These are phyloP conservation scores for Meandrusa payeni DNA, from an alignment of 2,888 invertebrate genomes.

Conservation along the genomic window DNA sequence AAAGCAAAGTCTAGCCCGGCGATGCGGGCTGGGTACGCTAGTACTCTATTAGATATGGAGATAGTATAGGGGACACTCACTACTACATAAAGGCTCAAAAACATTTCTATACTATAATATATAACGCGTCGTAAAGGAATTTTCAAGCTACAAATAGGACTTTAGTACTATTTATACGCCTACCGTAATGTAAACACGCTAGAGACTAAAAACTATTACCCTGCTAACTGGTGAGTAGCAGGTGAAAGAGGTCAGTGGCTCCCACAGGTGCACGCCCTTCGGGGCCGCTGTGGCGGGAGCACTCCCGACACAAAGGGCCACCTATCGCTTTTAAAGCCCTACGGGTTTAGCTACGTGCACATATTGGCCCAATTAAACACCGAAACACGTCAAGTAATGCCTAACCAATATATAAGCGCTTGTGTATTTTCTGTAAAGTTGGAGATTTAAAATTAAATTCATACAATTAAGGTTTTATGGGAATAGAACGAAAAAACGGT, in stretches of 20 bases:
- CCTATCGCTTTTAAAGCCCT: slow-evolving; percentile 28
- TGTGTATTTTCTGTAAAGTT: too few species aligned
- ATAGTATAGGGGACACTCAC: too few species aligned
- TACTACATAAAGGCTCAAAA: too few species aligned
- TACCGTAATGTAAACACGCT: slow-evolving; percentile 8
- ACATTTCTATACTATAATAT: too few species aligned
- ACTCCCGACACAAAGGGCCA: slow-evolving; percentile 26
- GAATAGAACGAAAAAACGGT: slow-evolving; percentile 46
- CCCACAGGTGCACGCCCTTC: slow-evolving; percentile 48
- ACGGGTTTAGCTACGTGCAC: slow-evolving; percentile 43
- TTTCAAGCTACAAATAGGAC: slow-evolving; percentile 1
- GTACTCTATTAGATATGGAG: too few species aligned
- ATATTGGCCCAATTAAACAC: slow-evolving; percentile 23
- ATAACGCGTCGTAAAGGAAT: not conserved
- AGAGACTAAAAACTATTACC: slow-evolving; percentile 37
- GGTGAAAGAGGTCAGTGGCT: slow-evolving; percentile 72
- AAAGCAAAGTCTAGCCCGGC: too few species aligned
- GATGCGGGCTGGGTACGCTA: too few species aligned
- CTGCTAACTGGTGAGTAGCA: slow-evolving; percentile 58
- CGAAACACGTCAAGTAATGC: slow-evolving; percentile 6
- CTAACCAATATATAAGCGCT: too few species aligned
- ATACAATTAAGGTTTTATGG: not conserved
- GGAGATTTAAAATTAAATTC: too few species aligned
- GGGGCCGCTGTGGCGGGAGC: slow-evolving; percentile 22
- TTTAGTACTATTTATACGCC: slow-evolving; percentile 1